Evolutionary conservation across 2,797 vertebrate species (phyloP).

Genomic region (Sparidentex hasta): DNA sequence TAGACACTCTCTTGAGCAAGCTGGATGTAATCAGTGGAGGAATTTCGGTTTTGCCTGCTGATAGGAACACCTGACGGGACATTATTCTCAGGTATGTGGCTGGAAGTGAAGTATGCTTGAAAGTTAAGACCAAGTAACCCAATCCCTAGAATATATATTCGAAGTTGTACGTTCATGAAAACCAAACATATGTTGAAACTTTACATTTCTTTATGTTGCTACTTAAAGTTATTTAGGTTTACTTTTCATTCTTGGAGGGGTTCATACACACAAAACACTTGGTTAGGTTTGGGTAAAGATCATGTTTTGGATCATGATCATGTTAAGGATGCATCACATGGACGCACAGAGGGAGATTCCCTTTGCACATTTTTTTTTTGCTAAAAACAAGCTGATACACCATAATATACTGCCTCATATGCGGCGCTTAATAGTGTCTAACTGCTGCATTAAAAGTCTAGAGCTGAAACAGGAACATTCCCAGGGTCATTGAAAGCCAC

Average conservation of each 20-base stretch:
- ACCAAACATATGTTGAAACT: no score
- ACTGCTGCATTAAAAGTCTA: not conserved
- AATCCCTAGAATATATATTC: no score
- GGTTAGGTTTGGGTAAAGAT: no score
- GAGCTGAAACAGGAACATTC: conserved; percentile 7
- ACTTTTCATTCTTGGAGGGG: no score
- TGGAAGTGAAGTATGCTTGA: not conserved
- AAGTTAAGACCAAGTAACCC: not conserved
- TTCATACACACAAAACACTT: no score
- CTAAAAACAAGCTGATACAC: not conserved
- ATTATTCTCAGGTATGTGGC: not conserved
- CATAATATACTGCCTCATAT: not conserved
- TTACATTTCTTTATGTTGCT: no score
- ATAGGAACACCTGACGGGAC: conserved; percentile 5
- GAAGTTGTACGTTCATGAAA: no score
- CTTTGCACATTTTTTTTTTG: not conserved
- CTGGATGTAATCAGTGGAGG: not conserved
- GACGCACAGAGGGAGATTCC: not conserved
- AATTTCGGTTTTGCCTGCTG: conserved; percentile 2
- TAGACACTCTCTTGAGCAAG: not conserved
- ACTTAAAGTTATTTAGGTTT: no score
- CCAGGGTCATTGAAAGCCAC: not conserved
- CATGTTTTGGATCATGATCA: no score
- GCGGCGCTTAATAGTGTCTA: not conserved
- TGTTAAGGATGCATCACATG: not conserved